phyloP scores from a whole-genome alignment of 2,113 vertebrate genomes.

The Dicerorhinus sumatrensis region DNA sequence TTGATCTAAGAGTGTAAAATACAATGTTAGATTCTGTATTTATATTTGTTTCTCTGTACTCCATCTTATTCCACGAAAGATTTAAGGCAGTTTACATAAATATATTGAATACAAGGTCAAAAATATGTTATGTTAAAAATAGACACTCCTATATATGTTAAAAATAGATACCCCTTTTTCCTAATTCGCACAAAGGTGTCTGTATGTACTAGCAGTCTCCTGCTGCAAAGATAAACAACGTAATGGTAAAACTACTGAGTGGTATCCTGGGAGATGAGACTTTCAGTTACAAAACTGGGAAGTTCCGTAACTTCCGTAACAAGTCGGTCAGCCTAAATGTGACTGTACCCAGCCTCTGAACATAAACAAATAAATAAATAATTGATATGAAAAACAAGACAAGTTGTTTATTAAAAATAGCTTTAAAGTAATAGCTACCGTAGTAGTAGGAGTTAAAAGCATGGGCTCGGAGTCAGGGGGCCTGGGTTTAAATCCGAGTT shows the following conservation, averaged over 20 bases:
- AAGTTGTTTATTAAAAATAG: not conserved
- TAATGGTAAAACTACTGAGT: not conserved
- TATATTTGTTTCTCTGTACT: not conserved
- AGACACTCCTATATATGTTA: not conserved
- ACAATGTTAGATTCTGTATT: not conserved
- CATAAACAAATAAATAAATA: not conserved
- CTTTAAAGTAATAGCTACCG: not conserved
- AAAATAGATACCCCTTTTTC: not conserved
- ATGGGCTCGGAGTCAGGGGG: not conserved
- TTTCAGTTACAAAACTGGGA: not conserved
- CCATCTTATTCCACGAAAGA: not conserved
- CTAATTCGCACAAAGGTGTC: not conserved
- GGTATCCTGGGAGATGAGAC: not conserved
- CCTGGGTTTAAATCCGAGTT: not conserved
- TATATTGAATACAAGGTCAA: not conserved
- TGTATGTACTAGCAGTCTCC: not conserved
- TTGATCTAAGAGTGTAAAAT: not conserved
- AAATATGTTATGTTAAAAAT: not conserved
- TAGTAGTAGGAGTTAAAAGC: not conserved
- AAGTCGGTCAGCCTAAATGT: not conserved
- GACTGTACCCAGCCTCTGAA: not conserved
- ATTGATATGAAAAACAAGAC: not conserved
- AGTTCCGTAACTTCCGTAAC: not conserved
- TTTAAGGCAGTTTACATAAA: slow-evolving; percentile 38
- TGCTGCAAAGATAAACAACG: not conserved